phyloP scores from a whole-genome alignment of 2,888 invertebrate species.

The Erebia epiphron region DNA sequence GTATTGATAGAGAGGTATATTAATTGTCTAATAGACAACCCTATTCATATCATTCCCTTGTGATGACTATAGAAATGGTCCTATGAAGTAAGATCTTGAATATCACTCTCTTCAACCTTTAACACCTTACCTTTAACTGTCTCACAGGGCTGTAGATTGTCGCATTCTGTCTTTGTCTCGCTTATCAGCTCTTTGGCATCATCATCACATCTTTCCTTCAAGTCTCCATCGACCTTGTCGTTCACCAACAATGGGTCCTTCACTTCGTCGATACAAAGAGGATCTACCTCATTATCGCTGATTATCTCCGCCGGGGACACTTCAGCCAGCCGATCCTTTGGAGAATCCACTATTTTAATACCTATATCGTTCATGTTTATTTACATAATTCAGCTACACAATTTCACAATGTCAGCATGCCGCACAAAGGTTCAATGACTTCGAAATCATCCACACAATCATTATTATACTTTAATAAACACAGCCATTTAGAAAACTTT shows the following conservation, averaged over 20 bases:
- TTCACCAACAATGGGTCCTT: constrained; percentile 50
- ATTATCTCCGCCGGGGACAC: constrained; percentile 57
- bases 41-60: too few species aligned
- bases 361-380: constrained; percentile 82
- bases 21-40: too few species aligned
- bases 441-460: constrained; percentile 63
- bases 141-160: constrained; percentile 42
- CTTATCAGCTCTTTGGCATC: constrained; percentile 73
- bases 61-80: too few species aligned
- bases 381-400: constrained; percentile 78
- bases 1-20: too few species aligned
- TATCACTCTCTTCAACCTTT: background rate
- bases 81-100: too few species aligned
- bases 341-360: constrained; percentile 75
- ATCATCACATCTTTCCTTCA: constrained; percentile 74
- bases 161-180: constrained; percentile 54
- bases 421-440: constrained; percentile 72
- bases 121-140: constrained; percentile 41
- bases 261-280: constrained; percentile 65
- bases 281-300: constrained; percentile 68
- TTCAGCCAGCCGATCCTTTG: constrained; percentile 62
- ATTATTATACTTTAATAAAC: constrained; percentile 45
- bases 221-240: constrained; percentile 48
- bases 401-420: constrained; percentile 73
- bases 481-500: constrained; percentile 30